phyloP scores from a whole-genome alignment of 1,140 invertebrate species.

The Eriocheir sinensis region DNA sequence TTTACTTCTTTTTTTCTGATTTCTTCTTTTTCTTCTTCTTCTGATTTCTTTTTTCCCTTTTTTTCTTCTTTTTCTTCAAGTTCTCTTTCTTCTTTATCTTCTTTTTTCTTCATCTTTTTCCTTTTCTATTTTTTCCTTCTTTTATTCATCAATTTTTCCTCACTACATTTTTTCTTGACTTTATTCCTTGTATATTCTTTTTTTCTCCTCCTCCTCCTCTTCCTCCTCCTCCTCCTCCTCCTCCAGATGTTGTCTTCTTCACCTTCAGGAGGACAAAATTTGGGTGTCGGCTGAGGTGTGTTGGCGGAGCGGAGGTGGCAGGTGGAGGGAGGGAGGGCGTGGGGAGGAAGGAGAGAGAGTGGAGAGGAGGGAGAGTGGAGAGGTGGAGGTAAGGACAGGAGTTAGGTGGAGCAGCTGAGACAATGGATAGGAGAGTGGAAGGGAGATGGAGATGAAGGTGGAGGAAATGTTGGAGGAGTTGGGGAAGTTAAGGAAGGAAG shows the following conservation, averaged over 20 bases:
- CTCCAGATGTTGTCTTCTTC: too few relatives aligned
- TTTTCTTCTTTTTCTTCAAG: too few relatives aligned
- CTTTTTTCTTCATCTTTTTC: neutral
- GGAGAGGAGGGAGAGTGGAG: neutral
- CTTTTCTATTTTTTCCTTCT: neutral
- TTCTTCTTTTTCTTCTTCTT: neutral
- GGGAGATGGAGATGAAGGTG: neutral
- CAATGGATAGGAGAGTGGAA: neutral
- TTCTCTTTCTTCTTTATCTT: too few relatives aligned
- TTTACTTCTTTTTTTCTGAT: neutral
- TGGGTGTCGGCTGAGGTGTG: too few relatives aligned
- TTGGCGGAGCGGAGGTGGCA: too few relatives aligned
- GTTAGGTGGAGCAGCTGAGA: neutral
- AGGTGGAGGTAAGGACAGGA: neutral
- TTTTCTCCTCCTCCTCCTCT: too few relatives aligned
- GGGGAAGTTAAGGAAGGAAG: neutral
- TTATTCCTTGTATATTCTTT: neutral
- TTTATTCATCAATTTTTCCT: neutral
- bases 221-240: too few relatives aligned
- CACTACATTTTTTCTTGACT: too few relatives aligned
- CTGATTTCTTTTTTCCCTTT: neutral
- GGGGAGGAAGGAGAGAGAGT: neutral
- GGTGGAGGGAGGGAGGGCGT: too few relatives aligned
- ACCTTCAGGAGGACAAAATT: too few relatives aligned
- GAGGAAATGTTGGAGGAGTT: neutral